Evolutionary conservation across 2,113 vertebrate genomes (phyloP), one percentile per base, ranked within the genome.

Genomic region (Andinoacara biseriatus): DNA sequence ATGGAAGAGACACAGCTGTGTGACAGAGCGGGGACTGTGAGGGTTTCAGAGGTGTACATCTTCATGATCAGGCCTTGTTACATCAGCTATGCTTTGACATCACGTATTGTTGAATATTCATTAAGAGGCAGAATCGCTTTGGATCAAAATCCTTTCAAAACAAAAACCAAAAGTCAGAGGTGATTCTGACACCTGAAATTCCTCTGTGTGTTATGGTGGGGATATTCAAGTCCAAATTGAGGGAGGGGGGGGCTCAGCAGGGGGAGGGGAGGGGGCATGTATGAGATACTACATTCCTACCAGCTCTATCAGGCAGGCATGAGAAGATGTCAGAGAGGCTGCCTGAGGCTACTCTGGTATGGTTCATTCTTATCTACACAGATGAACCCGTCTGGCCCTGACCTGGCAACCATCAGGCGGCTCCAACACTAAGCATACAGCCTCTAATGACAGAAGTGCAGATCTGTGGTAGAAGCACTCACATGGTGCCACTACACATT

Each of bases 321-420:
- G 91, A 89, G 82, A 81, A 77, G 90, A 92, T 79, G 94, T 94
- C 90, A 91, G 86, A 90, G 85, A 67, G 74, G 54, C 31, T 7
- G 93, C 93, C 94, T 5, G 76, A 63, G 93, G 94, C 92, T 67
- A 81, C 94, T 92, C 93, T 93, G 93, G 86, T 89, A 75, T 65
- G 74, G 89, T 89, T 93, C 88, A 91, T 31, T 85, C 93, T 94
- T 94, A 92, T 92, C 94, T 93, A 78, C 76, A 59, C 84, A 89
- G 89, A 94, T 92, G 93, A 93, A 89, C 76, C 85, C 92, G 85
- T 91, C 88, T 90, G 93, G 90, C 91, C 81, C 86, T 82, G 90
- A 92, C 91, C 93, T 94, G 92, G 91, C 89, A 93, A 92, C 88
- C 86, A 69, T 94, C 93, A 95, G 82, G 77, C 84, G 76, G 83